Evolutionary conservation across 2,888 invertebrate genomes (phyloP), one percentile per base, ranked within the genome.

Genomic region (Corythucha ciliata): DNA sequence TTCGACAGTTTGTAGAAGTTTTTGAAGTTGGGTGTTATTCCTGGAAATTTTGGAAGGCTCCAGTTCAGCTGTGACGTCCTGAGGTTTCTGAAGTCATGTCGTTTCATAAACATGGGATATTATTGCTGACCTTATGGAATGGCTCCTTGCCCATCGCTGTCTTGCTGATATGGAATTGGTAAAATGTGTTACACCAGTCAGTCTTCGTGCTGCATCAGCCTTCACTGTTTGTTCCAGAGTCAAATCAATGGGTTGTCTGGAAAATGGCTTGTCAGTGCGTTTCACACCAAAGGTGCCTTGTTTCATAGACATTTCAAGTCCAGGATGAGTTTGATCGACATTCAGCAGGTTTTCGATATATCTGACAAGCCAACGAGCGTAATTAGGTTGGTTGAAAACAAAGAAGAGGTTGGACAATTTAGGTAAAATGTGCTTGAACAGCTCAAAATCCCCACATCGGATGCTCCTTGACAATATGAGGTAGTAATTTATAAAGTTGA

Each of bases 401-500:
- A 29, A 29, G n/a, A 29, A 29, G 8, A 29, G 29, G 29, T 29
- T n/a, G n/a, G 29, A 10, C 29, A 29, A 10, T 10, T n/a, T 29
- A 29, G 8, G n/a, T 10, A 29, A n/a, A 29, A n/a, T 29, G 8
- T 29, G 8, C 8, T 29, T 8, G n/a, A 29, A 29, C 8, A 29
- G 29, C n/a, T 8, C n/a, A 10, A n/a, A 10, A n/a, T n/a, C n/a
- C n/a, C 29, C 29, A 8, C 8, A 10, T 29, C 29, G 8, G n/a
- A 29, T 29, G n/a, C 29, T 29, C 29, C 29, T 29, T 10, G 8
- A 10, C n/a, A 29, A n/a, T 8, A 10, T 29, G n/a, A 10, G 29
- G 29, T 29, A 29, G 29, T 29, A 29, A 29, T 29, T 29, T 29
- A 29, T 29, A n/a, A n/a, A n/a, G n/a, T n/a, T n/a, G n/a, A n/a